A percentile compares a stretch with the other conserved stretches of the same genome.
phyloP scores from a whole-genome alignment of 2,888 invertebrate species.

The Tiliacea aurago region DNA sequence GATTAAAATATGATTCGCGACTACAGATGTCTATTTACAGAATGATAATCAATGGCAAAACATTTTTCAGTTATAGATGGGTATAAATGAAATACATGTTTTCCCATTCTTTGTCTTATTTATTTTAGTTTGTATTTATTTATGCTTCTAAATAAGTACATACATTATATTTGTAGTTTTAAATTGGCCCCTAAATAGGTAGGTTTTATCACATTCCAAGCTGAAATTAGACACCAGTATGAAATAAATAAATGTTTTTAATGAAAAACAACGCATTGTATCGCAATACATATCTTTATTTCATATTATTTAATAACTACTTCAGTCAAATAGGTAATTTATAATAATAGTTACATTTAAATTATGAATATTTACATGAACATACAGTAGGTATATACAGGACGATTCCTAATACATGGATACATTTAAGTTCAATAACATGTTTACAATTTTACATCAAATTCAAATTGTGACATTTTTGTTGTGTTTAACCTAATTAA shows the following conservation, averaged over 20 bases:
- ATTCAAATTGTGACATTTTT: slow-evolving; percentile 29
- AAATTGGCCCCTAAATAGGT: no score
- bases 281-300: slow-evolving; percentile 63
- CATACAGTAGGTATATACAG: slow-evolving; percentile 47
- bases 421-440: slow-evolving; percentile 39
- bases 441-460: slow-evolving; percentile 38
- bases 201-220: not conserved
- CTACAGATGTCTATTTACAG: no score
- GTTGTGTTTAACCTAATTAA: slow-evolving; percentile 1
- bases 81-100: no score
- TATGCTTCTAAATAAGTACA: no score
- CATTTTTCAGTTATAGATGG: no score
- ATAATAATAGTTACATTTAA: slow-evolving; percentile 51
- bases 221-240: not conserved
- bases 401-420: slow-evolving; percentile 25
- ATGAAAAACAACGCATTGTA: slow-evolving; percentile 8
- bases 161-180: no score
- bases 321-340: slow-evolving; percentile 60
- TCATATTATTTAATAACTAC: slow-evolving; percentile 56
- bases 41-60: no score
- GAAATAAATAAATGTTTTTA: slow-evolving; percentile 6
- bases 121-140: no score
- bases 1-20: no score
- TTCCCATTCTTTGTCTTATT: no score
- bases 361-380: slow-evolving; percentile 57